These are phyloP conservation scores for Polydesmus complanatus DNA, from an alignment of 2,888 invertebrate species.

Conservation along the genomic window DNA sequence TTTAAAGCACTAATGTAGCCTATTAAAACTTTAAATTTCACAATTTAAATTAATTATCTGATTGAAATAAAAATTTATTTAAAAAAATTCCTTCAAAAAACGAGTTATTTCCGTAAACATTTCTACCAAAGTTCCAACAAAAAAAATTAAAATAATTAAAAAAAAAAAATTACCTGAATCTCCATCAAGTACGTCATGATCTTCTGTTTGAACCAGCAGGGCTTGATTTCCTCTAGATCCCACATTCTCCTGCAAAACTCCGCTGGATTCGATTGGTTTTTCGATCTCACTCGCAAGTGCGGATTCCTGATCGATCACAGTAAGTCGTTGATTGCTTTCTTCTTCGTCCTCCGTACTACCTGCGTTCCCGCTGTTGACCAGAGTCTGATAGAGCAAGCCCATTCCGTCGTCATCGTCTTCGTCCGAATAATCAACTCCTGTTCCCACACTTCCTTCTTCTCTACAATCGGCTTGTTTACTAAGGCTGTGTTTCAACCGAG, in stretches of 20 bases:
- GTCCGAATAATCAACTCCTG: slow-evolving; percentile 13
- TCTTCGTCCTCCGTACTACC: not conserved
- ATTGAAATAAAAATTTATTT: too few species aligned
- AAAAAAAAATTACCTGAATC: slow-evolving; percentile 23
- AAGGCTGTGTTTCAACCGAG: slow-evolving; percentile 21
- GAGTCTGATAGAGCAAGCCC: slow-evolving; percentile 1
- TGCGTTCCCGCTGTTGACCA: too few species aligned
- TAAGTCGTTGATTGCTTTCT: not conserved
- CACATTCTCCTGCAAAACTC: not conserved
- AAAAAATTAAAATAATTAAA: not conserved
- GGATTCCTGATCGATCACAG: not conserved
- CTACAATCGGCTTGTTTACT: slow-evolving; percentile 30
- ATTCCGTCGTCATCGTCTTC: slow-evolving; percentile 1
- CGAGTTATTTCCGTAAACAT: too few species aligned
- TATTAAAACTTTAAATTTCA: too few species aligned
- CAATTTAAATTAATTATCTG: too few species aligned
- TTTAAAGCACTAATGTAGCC: too few species aligned
- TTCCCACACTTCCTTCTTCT: slow-evolving; percentile 24
- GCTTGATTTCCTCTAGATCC: not conserved
- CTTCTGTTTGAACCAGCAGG: not conserved
- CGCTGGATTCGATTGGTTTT: not conserved
- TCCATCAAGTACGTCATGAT: slow-evolving; percentile 24
- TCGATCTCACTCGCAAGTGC: not conserved
- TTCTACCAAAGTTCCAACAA: not conserved
- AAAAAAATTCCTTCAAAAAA: too few species aligned